These are phyloP conservation scores for Tapera naevia DNA, from an alignment of 2,797 vertebrate genomes.

Conservation along the genomic window DNA sequence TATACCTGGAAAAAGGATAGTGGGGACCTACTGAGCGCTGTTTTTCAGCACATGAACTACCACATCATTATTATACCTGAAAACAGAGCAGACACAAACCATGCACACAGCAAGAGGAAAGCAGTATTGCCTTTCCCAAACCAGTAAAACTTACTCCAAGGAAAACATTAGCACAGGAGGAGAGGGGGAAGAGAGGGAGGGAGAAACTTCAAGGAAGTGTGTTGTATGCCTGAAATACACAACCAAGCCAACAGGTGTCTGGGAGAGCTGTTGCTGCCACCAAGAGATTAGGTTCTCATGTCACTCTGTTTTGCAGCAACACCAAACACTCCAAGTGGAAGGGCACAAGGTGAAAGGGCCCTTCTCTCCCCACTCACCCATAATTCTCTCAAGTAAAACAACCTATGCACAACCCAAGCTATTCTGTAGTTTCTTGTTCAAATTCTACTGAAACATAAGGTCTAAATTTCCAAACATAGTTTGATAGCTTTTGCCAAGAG, in stretches of 20 bases:
- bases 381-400: background rate
- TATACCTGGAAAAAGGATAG: background rate
- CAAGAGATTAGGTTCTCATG: background rate
- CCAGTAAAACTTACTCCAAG: background rate
- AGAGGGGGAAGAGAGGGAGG: no score
- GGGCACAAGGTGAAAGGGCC: background rate
- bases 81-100: background rate
- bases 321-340: background rate
- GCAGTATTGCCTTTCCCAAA: background rate
- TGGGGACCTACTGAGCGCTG: background rate
- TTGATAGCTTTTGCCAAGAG: background rate
- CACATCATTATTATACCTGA: fast-evolving
- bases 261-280: background rate
- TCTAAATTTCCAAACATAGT: background rate
- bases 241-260: background rate
- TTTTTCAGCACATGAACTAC: background rate
- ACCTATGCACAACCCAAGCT: background rate
- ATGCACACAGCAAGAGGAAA: fast-evolving
- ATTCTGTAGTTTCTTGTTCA: background rate
- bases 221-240: no score
- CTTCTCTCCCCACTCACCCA: fast-evolving
- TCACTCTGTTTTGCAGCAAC: background rate
- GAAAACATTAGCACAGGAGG: background rate
- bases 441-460: background rate
- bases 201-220: background rate